Conservation (phyloP, 2,888 invertebrate genomes). For the Lucinisca nassula region DNA sequence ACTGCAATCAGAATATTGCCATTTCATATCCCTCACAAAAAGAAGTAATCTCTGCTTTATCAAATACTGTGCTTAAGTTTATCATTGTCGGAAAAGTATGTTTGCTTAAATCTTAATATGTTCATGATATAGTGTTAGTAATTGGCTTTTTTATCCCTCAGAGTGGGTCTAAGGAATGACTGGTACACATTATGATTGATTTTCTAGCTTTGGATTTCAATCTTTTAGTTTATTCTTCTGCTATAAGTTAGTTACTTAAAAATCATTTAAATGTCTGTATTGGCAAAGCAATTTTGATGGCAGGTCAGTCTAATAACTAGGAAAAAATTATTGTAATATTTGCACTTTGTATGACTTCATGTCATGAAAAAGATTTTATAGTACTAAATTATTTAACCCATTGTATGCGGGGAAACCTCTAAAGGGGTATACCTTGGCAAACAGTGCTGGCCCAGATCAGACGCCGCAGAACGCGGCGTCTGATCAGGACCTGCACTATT, state of each 20-base stretch:
- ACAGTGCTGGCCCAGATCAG: too few relatives aligned
- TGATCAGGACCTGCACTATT: too few relatives aligned
- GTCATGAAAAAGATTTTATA: too few relatives aligned
- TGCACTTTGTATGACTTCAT: too few relatives aligned
- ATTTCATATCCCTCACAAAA: background rate
- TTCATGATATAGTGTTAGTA: background rate
- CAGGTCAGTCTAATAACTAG: too few relatives aligned
- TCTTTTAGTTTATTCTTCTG: background rate
- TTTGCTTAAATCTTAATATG: background rate
- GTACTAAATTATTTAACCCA: too few relatives aligned
- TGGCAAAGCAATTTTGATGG: background rate
- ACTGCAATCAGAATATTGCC: background rate
- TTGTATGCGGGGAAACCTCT: too few relatives aligned
- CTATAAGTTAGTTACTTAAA: background rate
- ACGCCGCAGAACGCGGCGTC: too few relatives aligned
- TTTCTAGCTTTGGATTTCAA: background rate
- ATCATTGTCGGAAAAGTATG: background rate
- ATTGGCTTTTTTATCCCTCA: background rate
- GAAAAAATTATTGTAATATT: too few relatives aligned
- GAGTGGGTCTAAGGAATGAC: background rate
- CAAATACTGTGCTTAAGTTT: conserved; percentile 1
- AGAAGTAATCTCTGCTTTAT: background rate
- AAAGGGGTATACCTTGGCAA: too few relatives aligned
- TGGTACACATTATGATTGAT: conserved; percentile 1
- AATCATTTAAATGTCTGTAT: background rate